Conservation (phyloP, 2,888 invertebrate species). For the Odiellus spinosus region DNA sequence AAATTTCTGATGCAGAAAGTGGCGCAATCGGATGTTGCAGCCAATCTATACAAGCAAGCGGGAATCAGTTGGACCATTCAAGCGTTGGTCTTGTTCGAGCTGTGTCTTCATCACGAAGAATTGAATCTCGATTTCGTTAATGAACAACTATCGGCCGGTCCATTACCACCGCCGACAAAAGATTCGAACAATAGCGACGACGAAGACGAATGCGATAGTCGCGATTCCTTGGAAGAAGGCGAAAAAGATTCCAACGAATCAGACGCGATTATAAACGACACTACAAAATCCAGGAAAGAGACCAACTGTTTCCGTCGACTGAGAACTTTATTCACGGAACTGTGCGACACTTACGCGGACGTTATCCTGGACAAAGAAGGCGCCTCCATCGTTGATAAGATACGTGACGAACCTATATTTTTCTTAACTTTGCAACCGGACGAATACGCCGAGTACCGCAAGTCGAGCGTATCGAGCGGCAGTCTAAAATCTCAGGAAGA, state of each 20-base stretch:
- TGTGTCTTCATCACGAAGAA: conserved; percentile 48
- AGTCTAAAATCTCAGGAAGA: conserved; percentile 25
- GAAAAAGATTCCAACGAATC: conserved; percentile 17
- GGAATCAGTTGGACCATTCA: conserved; percentile 75
- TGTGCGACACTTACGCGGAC: conserved; percentile 38
- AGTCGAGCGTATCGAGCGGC: conserved; percentile 3
- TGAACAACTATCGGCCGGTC: neutral
- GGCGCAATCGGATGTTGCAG: conserved; percentile 50
- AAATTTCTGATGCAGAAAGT: conserved; percentile 90
- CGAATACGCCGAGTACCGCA: conserved; percentile 20
- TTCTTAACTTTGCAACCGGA: conserved; percentile 39
- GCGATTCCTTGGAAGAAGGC: conserved; percentile 21
- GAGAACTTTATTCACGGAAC: conserved; percentile 33
- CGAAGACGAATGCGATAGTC: neutral
- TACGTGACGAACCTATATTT: conserved; percentile 40
- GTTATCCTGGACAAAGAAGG: conserved; percentile 36
- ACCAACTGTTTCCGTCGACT: conserved; percentile 20
- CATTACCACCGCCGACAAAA: too few species aligned
- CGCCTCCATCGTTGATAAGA: conserved; percentile 27
- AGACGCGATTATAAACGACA: conserved; percentile 1
- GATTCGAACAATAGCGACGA: neutral
- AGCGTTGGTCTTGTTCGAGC: conserved; percentile 63
- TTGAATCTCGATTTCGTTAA: conserved; percentile 31
- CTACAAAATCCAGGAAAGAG: neutral
- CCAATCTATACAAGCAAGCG: conserved; percentile 76